Percentiles rank a stretch among this genome's conserved stretches.
Conservation (phyloP, 2,113 vertebrate species). For the Triplophysa rosa region DNA sequence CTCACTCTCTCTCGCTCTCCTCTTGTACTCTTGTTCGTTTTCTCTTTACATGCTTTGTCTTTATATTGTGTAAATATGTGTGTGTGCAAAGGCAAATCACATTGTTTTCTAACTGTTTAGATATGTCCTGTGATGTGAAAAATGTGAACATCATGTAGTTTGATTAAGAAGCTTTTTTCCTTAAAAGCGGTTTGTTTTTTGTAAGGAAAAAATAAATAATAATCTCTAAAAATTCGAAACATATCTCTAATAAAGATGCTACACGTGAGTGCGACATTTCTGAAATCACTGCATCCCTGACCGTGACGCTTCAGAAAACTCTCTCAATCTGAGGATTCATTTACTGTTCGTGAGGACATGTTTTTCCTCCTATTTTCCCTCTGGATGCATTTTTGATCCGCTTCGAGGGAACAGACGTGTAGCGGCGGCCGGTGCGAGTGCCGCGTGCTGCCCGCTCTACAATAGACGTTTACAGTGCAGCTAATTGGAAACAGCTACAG, state of each 20-base stretch:
- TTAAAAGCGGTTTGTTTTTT: neutral
- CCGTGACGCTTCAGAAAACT: neutral
- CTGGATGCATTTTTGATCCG: slow-evolving; percentile 5
- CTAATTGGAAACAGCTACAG: slow-evolving; percentile 87
- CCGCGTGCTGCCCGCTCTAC: slow-evolving; percentile 57
- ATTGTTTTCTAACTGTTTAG: neutral
- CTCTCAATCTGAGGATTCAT: neutral
- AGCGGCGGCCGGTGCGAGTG: slow-evolving; percentile 3
- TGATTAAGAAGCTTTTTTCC: neutral
- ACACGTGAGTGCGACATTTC: slow-evolving; percentile 21
- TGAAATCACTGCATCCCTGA: neutral
- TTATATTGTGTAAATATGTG: neutral
- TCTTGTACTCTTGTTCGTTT: neutral
- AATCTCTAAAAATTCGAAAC: too few species aligned
- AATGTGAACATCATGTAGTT: neutral
- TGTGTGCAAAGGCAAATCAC: neutral
- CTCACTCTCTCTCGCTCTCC: neutral
- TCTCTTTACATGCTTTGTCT: neutral
- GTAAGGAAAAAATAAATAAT: neutral
- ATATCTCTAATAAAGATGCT: neutral
- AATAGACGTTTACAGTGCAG: slow-evolving; percentile 78
- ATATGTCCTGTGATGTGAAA: neutral
- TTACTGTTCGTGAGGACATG: neutral
- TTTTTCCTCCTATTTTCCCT: neutral
- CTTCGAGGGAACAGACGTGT: neutral